Conservation (phyloP, 2,797 vertebrate species). For the Champsocephalus gunnari region DNA sequence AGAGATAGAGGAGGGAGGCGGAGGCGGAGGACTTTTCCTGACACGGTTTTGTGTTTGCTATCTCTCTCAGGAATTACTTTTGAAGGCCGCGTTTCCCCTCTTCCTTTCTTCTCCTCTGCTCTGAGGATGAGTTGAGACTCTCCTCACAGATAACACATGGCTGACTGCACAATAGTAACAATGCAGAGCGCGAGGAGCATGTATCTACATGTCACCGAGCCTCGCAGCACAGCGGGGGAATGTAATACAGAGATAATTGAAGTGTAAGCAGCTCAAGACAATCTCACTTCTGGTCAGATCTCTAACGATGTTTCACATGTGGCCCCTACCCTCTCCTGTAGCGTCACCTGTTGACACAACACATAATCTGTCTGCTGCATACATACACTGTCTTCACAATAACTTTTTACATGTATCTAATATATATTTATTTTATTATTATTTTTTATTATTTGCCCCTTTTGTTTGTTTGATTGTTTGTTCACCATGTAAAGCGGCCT, state of each 20-base stretch:
- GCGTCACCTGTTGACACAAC: too few relatives aligned
- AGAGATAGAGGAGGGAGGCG: background rate
- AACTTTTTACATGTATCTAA: too few relatives aligned
- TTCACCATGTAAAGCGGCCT: too few relatives aligned
- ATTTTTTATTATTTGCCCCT: too few relatives aligned
- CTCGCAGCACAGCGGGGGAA: slow-evolving; percentile 14
- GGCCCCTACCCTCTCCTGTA: too few relatives aligned
- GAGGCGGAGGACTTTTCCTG: slow-evolving; percentile 30
- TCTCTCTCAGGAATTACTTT: slow-evolving; percentile 70
- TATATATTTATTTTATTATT: too few relatives aligned
- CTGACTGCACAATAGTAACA: slow-evolving; percentile 75
- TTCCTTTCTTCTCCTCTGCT: slow-evolving; percentile 35
- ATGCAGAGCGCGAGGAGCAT: slow-evolving; percentile 64
- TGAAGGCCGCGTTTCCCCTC: slow-evolving; percentile 36
- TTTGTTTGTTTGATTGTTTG: too few relatives aligned
- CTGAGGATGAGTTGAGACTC: slow-evolving; percentile 65
- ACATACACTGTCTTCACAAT: too few relatives aligned
- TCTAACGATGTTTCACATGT: too few relatives aligned
- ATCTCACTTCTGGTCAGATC: too few relatives aligned
- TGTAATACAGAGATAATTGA: background rate
- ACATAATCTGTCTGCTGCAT: too few relatives aligned
- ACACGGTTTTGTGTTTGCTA: slow-evolving; percentile 58
- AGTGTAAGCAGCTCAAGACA: too few relatives aligned
- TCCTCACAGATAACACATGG: slow-evolving; percentile 74
- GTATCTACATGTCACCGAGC: slow-evolving; percentile 70